Evolutionary conservation across 2,113 vertebrate species (phyloP).

Genomic region (Gymnobelideus leadbeateri): DNA sequence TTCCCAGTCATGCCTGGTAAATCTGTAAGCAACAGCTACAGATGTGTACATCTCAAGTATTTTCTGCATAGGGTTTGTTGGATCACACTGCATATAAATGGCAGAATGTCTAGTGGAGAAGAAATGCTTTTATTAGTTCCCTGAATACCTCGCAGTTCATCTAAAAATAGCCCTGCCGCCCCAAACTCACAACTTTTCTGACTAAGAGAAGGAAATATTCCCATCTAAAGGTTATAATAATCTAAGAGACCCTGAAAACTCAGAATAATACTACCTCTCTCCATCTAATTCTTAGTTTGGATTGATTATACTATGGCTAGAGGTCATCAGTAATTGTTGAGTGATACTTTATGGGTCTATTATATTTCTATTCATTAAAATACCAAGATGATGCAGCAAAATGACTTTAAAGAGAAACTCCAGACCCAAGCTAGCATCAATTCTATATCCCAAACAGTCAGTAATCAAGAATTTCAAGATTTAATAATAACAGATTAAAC

Average conservation of each 20-base stretch:
- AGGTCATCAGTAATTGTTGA: accelerated
- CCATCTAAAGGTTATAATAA: neutral
- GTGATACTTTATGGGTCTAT: accelerated
- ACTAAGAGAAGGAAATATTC: neutral
- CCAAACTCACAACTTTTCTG: neutral
- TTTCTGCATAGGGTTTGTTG: neutral
- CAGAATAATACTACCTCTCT: accelerated
- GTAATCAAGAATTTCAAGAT: neutral
- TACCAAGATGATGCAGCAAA: neutral
- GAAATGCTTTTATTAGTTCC: neutral
- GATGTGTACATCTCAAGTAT: accelerated
- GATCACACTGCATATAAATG: neutral
- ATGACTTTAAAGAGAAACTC: neutral
- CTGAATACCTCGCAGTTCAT: neutral
- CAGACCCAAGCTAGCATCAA: neutral
- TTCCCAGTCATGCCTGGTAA: neutral
- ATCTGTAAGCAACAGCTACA: neutral
- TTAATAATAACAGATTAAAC: neutral
- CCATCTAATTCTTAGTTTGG: neutral
- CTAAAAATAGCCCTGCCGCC: neutral
- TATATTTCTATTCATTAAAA: accelerated
- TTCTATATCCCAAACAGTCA: neutral
- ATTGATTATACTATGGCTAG: accelerated
- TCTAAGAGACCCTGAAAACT: neutral
- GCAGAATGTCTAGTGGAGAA: neutral